Conservation (phyloP, 2,113 vertebrate species). For the Indicator indicator region DNA sequence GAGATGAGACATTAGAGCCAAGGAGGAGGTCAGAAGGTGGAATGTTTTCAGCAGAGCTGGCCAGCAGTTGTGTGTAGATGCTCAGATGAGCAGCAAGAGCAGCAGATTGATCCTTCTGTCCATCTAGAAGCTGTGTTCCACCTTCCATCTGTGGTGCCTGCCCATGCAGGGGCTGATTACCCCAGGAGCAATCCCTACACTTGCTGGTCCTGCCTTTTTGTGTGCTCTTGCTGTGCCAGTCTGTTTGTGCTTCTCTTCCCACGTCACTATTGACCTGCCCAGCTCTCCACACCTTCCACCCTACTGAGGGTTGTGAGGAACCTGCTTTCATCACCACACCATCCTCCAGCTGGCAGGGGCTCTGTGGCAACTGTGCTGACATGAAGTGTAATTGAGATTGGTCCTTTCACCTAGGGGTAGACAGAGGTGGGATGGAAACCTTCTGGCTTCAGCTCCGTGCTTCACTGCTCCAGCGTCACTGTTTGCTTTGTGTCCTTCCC, state of each 20-base stretch:
- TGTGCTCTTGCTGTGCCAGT: neutral
- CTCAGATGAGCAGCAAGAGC: neutral
- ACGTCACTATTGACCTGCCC: fast-evolving
- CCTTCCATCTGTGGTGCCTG: neutral
- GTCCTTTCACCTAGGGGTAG: neutral
- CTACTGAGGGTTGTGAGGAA: neutral
- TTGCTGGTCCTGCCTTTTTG: neutral
- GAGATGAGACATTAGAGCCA: neutral
- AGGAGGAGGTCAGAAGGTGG: neutral
- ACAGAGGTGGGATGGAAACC: neutral
- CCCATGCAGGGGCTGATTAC: neutral
- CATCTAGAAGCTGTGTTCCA: fast-evolving
- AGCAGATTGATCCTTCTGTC: neutral
- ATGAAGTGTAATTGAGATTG: fast-evolving
- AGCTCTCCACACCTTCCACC: fast-evolving
- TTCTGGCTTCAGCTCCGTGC: neutral
- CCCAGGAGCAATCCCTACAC: fast-evolving
- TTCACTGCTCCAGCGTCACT: no score
- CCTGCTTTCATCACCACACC: neutral
- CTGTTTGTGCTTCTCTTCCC: neutral
- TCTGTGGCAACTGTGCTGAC: neutral
- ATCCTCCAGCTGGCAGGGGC: neutral
- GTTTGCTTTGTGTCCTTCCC: neutral
- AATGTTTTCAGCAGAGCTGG: fast-evolving
- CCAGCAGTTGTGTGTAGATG: neutral